Conservation (phyloP, 2,888 invertebrate genomes). For the Acanthopleura granulata region DNA sequence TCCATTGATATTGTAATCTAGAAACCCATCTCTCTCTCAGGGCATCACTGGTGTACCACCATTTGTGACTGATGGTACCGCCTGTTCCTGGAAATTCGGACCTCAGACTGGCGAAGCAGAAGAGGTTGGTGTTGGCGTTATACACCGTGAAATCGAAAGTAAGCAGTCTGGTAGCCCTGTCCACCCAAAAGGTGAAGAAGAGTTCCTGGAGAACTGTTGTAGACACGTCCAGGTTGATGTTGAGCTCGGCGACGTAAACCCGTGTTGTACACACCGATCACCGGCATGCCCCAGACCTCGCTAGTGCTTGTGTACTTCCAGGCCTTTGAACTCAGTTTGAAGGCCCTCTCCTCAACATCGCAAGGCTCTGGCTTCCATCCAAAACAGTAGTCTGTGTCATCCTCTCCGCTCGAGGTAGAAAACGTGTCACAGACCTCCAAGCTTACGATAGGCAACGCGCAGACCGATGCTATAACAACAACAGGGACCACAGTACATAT, state of each 20-base stretch:
- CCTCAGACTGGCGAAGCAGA: constrained; percentile 28
- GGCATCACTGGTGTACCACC: too few relatives aligned
- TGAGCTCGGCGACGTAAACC: neutral
- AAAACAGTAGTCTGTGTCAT: neutral
- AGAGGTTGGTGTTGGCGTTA: constrained; percentile 30
- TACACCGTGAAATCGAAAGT: constrained; percentile 6
- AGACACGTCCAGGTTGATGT: constrained; percentile 8
- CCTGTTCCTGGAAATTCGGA: constrained; percentile 33
- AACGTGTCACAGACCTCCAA: too few relatives aligned
- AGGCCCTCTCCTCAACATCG: neutral
- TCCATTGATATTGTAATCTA: too few relatives aligned
- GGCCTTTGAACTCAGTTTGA: neutral
- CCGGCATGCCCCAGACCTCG: neutral
- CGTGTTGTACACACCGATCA: neutral
- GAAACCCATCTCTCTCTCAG: too few relatives aligned
- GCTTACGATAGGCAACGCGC: too few relatives aligned
- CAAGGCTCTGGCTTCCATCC: neutral
- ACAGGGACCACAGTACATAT: too few relatives aligned
- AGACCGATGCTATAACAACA: too few relatives aligned
- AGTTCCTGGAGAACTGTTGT: neutral
- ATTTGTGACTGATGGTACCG: neutral
- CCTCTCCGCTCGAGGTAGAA: neutral
- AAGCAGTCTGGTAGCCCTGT: neutral
- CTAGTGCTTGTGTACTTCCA: neutral
- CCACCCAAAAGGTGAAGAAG: neutral